Evolutionary conservation across 2,797 vertebrate species (phyloP), one percentile per base, ranked within the genome.

Genomic region (Sebastes cheni): DNA sequence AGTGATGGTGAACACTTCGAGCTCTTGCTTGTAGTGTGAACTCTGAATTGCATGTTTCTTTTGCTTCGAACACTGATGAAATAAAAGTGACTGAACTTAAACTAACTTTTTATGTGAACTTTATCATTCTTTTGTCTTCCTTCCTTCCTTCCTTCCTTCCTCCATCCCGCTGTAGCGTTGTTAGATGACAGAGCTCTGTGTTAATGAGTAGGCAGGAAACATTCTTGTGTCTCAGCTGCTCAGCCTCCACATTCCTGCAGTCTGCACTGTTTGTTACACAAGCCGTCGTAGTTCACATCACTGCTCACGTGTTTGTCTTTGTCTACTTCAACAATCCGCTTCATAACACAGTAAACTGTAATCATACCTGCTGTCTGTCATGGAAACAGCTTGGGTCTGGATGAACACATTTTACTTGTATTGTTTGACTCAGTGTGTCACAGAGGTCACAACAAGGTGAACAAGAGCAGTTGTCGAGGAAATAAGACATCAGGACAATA

Each of bases 231-330:
- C 60, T 87, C 77, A 73, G 80, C 74, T 75, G 73, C 73, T 80
- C 74, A 4, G 64, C 84, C 81, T 83, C 83, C 86, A 64, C 89
- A 88, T 89, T 88, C 86, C 77, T 88, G 71, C 67, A 7, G 59
- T 46, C 16, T 46, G 42, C 39, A 46, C 14, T 67, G 62, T 83
- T 81, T 83, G 64, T 22, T 73, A 74, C 72, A 62, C 67, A 10
- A 20, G 62, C 22, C 59, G 75, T 76, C 79, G 79, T 84, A 6
- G 61, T 27, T 65, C 39, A 36, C 56, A 2, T 32, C 61, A 1
- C 34, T 14, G 34, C 46, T 77, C 69, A 34, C 56, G 50, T 12
- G 30, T 42, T 42, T 5, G 27, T 8, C 50, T 14, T n/a, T 2
- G 1, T 32, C 34, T 46, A 18, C 30, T 25, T 11, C 34, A 32